phyloP scores from a whole-genome alignment of 1,140 invertebrate species.

The Caligus rogercresseyi region DNA sequence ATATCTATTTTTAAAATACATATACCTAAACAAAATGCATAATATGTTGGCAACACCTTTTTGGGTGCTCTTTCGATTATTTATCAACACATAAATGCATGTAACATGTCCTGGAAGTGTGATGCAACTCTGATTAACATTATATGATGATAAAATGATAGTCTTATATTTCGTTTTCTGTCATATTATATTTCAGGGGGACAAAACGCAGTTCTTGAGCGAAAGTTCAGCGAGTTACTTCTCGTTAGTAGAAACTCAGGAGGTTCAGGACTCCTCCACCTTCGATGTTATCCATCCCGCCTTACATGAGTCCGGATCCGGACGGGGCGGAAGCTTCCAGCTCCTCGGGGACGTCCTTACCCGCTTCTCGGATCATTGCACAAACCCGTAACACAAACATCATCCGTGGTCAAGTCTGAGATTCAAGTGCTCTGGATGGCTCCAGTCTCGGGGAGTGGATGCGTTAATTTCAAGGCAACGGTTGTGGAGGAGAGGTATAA shows the following conservation, averaged over 20 bases:
- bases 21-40: no score
- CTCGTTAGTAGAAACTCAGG: constrained; percentile 41
- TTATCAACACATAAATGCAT: no score
- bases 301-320: constrained; percentile 31
- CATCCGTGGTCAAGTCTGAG: constrained; percentile 58
- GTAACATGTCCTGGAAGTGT: no score
- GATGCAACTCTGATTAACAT: no score
- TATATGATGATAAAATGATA: no score
- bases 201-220: constrained; percentile 41
- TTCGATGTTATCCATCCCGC: constrained; percentile 24
- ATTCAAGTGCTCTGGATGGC: constrained; percentile 79
- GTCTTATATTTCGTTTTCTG: no score
- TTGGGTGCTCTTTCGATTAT: no score
- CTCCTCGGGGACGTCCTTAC: constrained; percentile 57
- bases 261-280: neutral
- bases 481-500: constrained; percentile 8
- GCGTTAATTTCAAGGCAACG: constrained; percentile 48
- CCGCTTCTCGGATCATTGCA: constrained; percentile 62
- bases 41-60: no score
- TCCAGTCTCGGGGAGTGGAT: constrained; percentile 59
- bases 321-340: constrained; percentile 47
- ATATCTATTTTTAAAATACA: no score
- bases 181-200: constrained; percentile 8
- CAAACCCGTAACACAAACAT: constrained; percentile 60
- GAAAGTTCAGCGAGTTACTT: constrained; percentile 66